Base-by-base conservation (phyloP, 2,888 invertebrate species). In the Heliconius ismenius region DNA sequence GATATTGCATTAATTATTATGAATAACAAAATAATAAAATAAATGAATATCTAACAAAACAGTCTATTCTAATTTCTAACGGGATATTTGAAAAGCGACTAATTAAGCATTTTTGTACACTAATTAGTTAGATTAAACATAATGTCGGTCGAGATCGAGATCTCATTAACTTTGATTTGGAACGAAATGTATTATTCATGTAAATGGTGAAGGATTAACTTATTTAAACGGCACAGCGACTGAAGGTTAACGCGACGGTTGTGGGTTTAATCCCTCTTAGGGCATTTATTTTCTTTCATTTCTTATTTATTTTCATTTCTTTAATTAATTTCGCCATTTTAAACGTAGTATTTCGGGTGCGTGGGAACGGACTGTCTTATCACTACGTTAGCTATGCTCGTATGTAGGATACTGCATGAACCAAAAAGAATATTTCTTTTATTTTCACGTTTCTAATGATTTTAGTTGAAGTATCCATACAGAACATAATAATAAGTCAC, bases 111-210 rank as follows among this genome's bases (percentile, higher is more conserved):
- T 36, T 70, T 70, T n/a, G 32, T 70, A 32, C 54, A 54, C n/a
- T 58, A 58, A 70, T 36, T 54, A 54, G 7, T 54, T 54, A 28
- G 69, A 32, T 54, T 24, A 36, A 24, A 32, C 15, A 58, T 36
- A 6, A 54, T 24, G 70, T 58, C n/a, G 54, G 32, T n/a, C 28
- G 70, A 54, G 54, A 67, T 49, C 49, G n/a, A n/a, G 58, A 70
- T 58, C 36, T 70, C 15, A 32, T 70, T 70, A 15, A 15, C 58
- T 70, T n/a, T 70, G 70, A n/a, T 70, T 58, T 58, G 58, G 28
- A 69, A 32, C 7, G 13, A 28, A 26, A 69, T 54, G 24, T 49
- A 26, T 69, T 54, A 69, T 69, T 69, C 21, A 24, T 70, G 32
- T 70, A 32, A 39, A 21, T 13, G 11, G 15, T 67, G 2, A 67